Evolutionary conservation across 2,113 vertebrate species (phyloP).

Genomic region (Crotophaga sulcirostris): DNA sequence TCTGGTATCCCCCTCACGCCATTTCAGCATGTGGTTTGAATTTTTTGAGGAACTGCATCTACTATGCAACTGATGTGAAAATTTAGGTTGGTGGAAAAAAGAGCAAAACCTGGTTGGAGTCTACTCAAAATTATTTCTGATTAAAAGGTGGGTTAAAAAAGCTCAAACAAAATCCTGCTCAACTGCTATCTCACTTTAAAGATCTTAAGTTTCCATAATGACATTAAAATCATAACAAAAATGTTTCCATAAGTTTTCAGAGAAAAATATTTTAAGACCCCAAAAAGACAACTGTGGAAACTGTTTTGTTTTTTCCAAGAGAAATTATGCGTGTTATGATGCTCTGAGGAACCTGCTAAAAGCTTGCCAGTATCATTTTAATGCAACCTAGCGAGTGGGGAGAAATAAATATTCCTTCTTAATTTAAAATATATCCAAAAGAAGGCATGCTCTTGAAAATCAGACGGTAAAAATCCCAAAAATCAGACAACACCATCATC

Average conservation of each 20-base stretch:
- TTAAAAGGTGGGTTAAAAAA: constrained; percentile 49
- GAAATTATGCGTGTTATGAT: constrained; percentile 45
- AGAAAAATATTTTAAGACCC: constrained; percentile 16
- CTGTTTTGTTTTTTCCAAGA: neutral
- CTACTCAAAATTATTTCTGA: constrained; percentile 37
- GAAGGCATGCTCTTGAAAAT: constrained; percentile 57
- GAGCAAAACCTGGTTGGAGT: neutral
- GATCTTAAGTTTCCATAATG: constrained; percentile 73
- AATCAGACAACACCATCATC: constrained; percentile 54
- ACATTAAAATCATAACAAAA: constrained; percentile 59
- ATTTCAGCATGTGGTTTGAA: neutral
- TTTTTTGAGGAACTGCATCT: constrained; percentile 37
- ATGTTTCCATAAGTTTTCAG: constrained; percentile 38
- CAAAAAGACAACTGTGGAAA: constrained; percentile 52
- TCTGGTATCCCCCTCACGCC: neutral
- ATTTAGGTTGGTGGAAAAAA: neutral
- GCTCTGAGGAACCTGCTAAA: constrained; percentile 56
- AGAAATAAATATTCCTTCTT: constrained; percentile 66
- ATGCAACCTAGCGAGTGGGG: constrained; percentile 38
- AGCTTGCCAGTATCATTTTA: constrained; percentile 43
- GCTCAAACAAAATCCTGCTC: neutral
- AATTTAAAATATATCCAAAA: constrained; percentile 57
- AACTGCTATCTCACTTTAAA: constrained; percentile 42
- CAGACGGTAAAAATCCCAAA: constrained; percentile 59
- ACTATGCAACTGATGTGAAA: constrained; percentile 10